Evolutionary conservation across 2,113 vertebrate species (phyloP), one percentile per base, ranked within the genome.

Genomic region (Thunnus thynnus): DNA sequence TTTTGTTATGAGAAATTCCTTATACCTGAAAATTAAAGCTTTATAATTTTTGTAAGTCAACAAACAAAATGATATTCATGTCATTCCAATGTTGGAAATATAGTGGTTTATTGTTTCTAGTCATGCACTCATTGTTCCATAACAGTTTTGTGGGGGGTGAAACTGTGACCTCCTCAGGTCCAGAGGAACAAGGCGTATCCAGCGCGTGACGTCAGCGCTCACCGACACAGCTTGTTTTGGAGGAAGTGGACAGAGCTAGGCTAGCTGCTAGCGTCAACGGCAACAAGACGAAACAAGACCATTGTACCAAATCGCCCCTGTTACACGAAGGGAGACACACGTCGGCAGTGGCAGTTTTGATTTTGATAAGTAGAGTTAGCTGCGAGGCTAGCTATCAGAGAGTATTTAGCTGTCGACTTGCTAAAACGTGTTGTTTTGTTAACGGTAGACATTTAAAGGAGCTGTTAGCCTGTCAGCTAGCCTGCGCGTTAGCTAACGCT

Each of bases 141-240:
- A 41, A 9, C 36, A 41, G 36, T 41, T 41, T 41, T 41, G 9
- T 10, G 7, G 36, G 9, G 36, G 36, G 36, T 9, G 36, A 41
- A 41, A 41, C 36, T 41, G 7, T 36, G 32, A 36, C 32, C 8
- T 41, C 36, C 36, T 41, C 13, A 1, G 20, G 60, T 44, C 13
- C 32, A 16, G 57, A n/a, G 62, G 47, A 78, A 52, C 74, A 78
- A 76, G 92, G 92, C 89, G 91, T 92, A 84, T 74, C 83, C 76
- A 62, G 50, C 47, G 71, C 44, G 77, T 88, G 85, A 90, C 93
- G 93, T 93, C 89, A 80, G 8, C n/a, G 16, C 16, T 50, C 70
- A 4, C 71, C 58, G 73, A 87, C 84, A 27, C 44, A 50, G 80
- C 90, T 94, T 94, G 94, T 94, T 94, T 93, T 94, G 94, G 92